Conservation (phyloP, 2,888 invertebrate species). For the Noctua comes region DNA sequence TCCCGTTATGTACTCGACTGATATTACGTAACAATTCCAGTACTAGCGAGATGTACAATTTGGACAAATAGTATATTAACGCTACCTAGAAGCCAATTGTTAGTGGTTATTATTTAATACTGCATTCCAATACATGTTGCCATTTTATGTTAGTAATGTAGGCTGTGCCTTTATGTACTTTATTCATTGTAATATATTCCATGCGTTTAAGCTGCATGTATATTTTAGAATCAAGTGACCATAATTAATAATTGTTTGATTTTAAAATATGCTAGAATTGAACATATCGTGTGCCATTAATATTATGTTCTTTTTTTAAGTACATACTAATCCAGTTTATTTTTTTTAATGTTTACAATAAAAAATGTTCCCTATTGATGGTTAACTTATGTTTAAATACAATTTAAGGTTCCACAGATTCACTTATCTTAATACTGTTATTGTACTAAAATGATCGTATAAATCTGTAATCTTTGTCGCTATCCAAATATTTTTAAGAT, state of each 20-base stretch:
- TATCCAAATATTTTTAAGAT: slow-evolving; percentile 42
- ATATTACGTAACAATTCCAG: slow-evolving; percentile 2
- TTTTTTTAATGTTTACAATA: slow-evolving; percentile 40
- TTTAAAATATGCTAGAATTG: slow-evolving; percentile 45
- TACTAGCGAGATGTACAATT: neutral
- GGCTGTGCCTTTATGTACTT: slow-evolving; percentile 61
- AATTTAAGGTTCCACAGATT: slow-evolving; percentile 36
- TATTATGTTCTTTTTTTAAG: slow-evolving; percentile 17
- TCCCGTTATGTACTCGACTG: neutral
- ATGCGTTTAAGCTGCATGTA: slow-evolving; percentile 19
- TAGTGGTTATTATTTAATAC: slow-evolving; percentile 38
- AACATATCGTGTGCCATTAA: slow-evolving; percentile 56
- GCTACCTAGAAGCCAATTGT: slow-evolving; percentile 1
- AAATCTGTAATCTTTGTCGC: slow-evolving; percentile 35
- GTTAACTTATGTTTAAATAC: slow-evolving; percentile 27
- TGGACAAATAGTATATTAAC: slow-evolving; percentile 48
- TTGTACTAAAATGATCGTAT: slow-evolving; percentile 36
- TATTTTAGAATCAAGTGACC: slow-evolving; percentile 59
- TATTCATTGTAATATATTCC: slow-evolving; percentile 43
- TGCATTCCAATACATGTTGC: slow-evolving; percentile 62
- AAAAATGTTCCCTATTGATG: slow-evolving; percentile 28
- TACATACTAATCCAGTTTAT: slow-evolving; percentile 18
- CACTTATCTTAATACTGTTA: slow-evolving; percentile 18
- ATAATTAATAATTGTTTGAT: slow-evolving; percentile 41
- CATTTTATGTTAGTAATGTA: slow-evolving; percentile 55